Base-by-base conservation (phyloP, 23 tunicate genomes). In the Halocynthia aurantium region DNA sequence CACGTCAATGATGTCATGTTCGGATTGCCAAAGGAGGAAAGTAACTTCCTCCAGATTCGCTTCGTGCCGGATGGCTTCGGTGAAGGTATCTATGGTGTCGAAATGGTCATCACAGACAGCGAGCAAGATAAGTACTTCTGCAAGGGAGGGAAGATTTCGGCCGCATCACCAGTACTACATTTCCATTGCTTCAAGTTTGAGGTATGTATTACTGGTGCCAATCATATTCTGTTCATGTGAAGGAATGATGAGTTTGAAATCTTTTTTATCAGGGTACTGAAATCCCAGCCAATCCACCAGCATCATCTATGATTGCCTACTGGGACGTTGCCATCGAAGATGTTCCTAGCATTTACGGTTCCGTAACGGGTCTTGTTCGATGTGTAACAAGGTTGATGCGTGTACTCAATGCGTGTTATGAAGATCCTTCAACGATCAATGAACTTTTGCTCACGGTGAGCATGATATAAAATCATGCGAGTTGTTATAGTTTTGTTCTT, bases 311-410 rank as follows among this genome's bases (percentile, higher is more conserved):
- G 76, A 20, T 71, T 15, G 76, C 76, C 31, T 50, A 71, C 76
- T 71, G 55, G 55, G 76, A 71, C n/a, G n/a, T 71, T 0, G 18
- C 31, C 76, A 71, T 71, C 53, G 76, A 71, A 71, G 55, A 15
- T 10, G 10, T 71, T 10, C 56, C 76, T 0, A 40, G 31, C 44
- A 31, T 31, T 0, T 31, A 31, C 6, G 70, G 70, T 10, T 40
- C 70, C 9, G 31, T 65, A 40, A 65, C 70, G 31, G 70, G 70
- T 20, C 22, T 49, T 5, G 31, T 65, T 49, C 22, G 70, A 65
- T 20, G 49, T 9, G 31, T 65, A 8, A 65, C 31, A 20, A 49
- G 22, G 22, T 65, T 65, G 31, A 20, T 65, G 49, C 22, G 70
- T 20, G 31, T 49, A 65, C 22, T 65, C n/a, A 65, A 15, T 15